A percentile compares a stretch with the other conserved stretches of the same genome.
Conservation (phyloP, 2,113 vertebrate species). For the Tychaedon coryphoeus region DNA sequence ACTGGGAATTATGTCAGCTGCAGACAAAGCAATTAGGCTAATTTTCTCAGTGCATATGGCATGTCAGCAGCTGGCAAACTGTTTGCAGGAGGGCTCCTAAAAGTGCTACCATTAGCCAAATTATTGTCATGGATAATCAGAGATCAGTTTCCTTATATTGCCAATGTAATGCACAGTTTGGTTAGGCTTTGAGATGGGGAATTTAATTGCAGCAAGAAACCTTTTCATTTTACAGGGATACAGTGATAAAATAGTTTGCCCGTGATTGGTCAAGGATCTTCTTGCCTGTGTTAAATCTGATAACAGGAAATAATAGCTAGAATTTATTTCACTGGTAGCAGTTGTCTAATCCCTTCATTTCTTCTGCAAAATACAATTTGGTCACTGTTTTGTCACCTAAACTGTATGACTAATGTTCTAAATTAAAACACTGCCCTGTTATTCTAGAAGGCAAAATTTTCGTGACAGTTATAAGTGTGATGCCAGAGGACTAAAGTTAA, state of each 20-base stretch:
- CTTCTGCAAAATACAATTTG: not conserved
- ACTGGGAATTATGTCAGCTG: not conserved
- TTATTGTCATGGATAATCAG: slow-evolving; percentile 50
- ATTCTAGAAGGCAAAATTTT: not conserved
- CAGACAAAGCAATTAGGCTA: slow-evolving; percentile 46
- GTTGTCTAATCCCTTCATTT: not conserved
- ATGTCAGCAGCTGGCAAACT: slow-evolving; percentile 34
- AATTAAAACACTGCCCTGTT: not conserved
- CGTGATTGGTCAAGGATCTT: not conserved
- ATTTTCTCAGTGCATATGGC: slow-evolving; percentile 21
- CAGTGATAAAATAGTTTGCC: not conserved
- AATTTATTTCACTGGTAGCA: not conserved
- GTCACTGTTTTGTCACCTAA: not conserved
- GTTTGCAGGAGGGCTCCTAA: slow-evolving; percentile 12
- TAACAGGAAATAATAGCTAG: not conserved
- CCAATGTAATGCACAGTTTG: not conserved
- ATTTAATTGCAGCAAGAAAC: not conserved
- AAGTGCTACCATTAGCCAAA: slow-evolving; percentile 43
- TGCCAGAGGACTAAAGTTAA: not conserved
- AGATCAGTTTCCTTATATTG: not conserved
- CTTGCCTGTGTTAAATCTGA: not conserved
- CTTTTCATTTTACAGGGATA: not conserved
- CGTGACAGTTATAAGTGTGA: not conserved
- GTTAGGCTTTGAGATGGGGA: not conserved
- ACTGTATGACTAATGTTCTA: not conserved